phyloP scores from a whole-genome alignment of 2,113 vertebrate genomes.

The Leptobrachium ailaonicum region DNA sequence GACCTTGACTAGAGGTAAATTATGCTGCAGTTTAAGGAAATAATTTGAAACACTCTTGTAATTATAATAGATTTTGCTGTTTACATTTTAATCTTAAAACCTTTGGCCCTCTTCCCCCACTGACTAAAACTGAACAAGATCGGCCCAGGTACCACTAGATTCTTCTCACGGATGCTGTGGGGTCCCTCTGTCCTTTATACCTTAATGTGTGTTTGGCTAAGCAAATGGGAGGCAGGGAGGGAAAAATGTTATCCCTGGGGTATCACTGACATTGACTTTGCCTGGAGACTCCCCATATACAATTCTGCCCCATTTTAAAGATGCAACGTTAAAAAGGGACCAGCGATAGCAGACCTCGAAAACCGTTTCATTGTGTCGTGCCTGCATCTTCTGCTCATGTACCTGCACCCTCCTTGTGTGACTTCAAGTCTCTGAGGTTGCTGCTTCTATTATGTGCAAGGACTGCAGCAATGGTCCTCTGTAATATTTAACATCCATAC shows the following conservation, averaged over 20 bases:
- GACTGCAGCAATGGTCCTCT: too few species aligned
- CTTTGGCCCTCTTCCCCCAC: slow-evolving; percentile 58
- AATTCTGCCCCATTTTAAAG: background rate
- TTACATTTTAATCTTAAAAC: slow-evolving; percentile 76
- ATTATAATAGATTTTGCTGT: slow-evolving; percentile 79
- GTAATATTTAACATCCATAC: too few species aligned
- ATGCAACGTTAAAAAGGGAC: background rate
- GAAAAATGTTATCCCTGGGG: slow-evolving; percentile 32
- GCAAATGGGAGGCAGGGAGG: slow-evolving; percentile 35
- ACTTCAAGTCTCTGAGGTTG: too few species aligned
- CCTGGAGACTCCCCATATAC: slow-evolving; percentile 1
- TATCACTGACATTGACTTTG: slow-evolving; percentile 13
- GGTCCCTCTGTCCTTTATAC: slow-evolving; percentile 10
- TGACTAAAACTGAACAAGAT: slow-evolving; percentile 42
- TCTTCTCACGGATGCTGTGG: slow-evolving; percentile 35
- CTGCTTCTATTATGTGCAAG: too few species aligned
- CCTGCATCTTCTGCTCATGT: too few species aligned
- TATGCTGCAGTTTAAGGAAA: slow-evolving; percentile 75
- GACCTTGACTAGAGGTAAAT: slow-evolving; percentile 68
- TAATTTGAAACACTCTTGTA: slow-evolving; percentile 75
- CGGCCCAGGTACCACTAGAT: slow-evolving; percentile 39
- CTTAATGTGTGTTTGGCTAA: slow-evolving; percentile 25
- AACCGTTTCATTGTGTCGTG: too few species aligned
- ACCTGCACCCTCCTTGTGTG: too few species aligned
- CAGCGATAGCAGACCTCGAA: too few species aligned